phyloP scores from a whole-genome alignment of 2,113 vertebrate genomes.

The Baryphthengus martii region DNA sequence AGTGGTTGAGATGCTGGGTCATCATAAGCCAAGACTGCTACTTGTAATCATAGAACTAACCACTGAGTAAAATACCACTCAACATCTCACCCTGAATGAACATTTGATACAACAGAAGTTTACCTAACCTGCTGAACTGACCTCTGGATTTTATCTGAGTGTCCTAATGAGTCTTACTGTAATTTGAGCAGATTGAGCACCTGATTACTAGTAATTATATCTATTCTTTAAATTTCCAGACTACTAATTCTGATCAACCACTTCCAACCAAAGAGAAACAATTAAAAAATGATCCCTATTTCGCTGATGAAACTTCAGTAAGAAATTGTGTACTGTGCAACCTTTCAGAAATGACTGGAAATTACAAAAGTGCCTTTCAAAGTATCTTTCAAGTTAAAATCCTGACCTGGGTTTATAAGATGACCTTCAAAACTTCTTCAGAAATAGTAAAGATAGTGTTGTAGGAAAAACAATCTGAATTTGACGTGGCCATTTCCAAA shows the following conservation, averaged over 20 bases:
- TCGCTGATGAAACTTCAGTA: not conserved
- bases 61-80: not conserved
- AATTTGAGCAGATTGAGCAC: not conserved
- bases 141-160: not conserved
- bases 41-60: not conserved
- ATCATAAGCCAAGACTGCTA: not conserved
- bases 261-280: not conserved
- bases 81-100: not conserved
- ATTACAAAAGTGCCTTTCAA: not conserved
- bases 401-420: not conserved
- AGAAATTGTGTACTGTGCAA: not conserved
- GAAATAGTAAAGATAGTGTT: not conserved
- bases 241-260: not conserved
- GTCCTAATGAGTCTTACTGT: not conserved
- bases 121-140: not conserved
- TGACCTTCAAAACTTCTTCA: not conserved
- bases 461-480: not conserved
- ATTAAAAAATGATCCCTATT: not conserved
- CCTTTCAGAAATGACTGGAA: not conserved
- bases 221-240: not conserved
- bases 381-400: not conserved
- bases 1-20: not conserved
- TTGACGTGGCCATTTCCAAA: not conserved
- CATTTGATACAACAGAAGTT: not conserved
- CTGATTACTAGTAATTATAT: not conserved